Evolutionary conservation across 2,888 invertebrate genomes (phyloP).

Genomic region (Rhogogaster chlorosoma): DNA sequence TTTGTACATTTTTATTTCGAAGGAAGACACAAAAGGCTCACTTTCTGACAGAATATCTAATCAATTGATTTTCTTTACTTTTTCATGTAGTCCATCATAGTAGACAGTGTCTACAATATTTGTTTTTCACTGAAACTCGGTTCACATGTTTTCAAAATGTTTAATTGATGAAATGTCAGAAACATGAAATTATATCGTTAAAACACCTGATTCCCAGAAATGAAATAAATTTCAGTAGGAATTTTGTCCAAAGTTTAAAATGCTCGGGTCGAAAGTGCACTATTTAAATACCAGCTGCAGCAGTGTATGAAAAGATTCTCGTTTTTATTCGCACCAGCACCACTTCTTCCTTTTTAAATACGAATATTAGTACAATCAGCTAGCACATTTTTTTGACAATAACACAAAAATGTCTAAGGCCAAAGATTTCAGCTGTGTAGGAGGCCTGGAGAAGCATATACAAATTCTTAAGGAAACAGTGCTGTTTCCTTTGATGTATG

Average conservation of each 20-base stretch:
- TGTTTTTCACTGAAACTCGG: conserved; percentile 6
- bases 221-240: conserved; percentile 68
- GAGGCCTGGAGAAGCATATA: conserved; percentile 91
- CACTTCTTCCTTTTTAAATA: neutral
- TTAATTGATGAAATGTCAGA: conserved; percentile 60
- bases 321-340: conserved; percentile 1
- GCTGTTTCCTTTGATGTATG: conserved; percentile 93
- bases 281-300: conserved; percentile 2
- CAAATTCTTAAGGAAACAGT: conserved; percentile 94
- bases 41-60: neutral
- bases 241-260: conserved; percentile 40
- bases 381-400: neutral
- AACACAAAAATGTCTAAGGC: conserved; percentile 61
- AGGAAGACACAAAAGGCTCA: neutral
- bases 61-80: neutral
- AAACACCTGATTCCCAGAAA: conserved; percentile 56
- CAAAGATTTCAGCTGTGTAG: conserved; percentile 80
- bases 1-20: neutral
- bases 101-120: conserved; percentile 8
- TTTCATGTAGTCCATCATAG: neutral
- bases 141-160: conserved; percentile 54
- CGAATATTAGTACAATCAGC: neutral
- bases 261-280: neutral
- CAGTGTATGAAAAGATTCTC: conserved; percentile 6
- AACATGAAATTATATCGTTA: conserved; percentile 69